Percentiles rank a stretch among this genome's conserved stretches.
phyloP scores from a whole-genome alignment of 2,888 invertebrate species.

The Microchrysa polita region DNA sequence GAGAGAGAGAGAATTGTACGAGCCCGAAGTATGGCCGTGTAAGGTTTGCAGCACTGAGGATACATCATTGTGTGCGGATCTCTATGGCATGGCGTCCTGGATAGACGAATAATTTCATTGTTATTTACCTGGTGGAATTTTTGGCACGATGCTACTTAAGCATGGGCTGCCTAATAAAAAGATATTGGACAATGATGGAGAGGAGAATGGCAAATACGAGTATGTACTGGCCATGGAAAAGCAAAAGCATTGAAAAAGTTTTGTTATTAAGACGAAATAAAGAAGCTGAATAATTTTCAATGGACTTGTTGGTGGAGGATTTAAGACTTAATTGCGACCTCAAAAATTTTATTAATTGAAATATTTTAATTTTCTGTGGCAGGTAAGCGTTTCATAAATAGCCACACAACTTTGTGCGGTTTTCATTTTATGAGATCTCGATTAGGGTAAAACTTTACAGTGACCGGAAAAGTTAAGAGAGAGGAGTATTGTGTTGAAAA shows the following conservation, averaged over 20 bases:
- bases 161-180: not conserved
- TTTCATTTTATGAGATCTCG: too few species aligned
- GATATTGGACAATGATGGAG: slow-evolving; percentile 1
- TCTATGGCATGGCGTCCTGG: not conserved
- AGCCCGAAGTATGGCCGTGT: not conserved
- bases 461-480: too few species aligned
- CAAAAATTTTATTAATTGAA: too few species aligned
- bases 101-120: too few species aligned
- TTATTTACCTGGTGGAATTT: too few species aligned
- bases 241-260: not conserved
- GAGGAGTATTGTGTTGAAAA: too few species aligned
- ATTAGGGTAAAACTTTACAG: too few species aligned
- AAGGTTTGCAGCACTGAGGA: not conserved
- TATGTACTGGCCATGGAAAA: not conserved
- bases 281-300: slow-evolving; percentile 1
- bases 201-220: not conserved
- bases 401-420: too few species aligned
- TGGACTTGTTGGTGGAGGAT: not conserved
- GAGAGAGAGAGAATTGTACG: not conserved
- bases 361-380: too few species aligned
- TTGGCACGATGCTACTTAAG: too few species aligned
- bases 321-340: too few species aligned
- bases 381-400: too few species aligned
- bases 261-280: not conserved
- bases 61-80: not conserved